Conservation (phyloP, 1,140 invertebrate species). For the Archegozetes longisetosus region DNA sequence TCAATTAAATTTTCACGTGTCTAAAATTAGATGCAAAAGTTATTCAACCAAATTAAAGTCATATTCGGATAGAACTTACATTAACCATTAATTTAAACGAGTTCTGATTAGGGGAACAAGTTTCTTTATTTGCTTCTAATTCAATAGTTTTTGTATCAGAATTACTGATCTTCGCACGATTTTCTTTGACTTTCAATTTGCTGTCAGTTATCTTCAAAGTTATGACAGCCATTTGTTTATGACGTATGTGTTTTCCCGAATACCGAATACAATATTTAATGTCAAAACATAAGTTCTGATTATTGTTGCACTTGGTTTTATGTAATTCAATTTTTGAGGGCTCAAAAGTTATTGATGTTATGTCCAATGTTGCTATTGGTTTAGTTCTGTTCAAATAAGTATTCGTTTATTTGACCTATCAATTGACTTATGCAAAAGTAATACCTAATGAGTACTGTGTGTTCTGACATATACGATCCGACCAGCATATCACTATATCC, state of each 20-base stretch:
- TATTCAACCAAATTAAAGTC: background rate
- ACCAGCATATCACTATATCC: constrained; percentile 12
- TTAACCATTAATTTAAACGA: background rate
- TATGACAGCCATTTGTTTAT: background rate
- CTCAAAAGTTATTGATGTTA: background rate
- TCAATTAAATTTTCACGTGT: background rate
- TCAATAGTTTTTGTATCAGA: background rate
- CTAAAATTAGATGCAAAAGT: background rate
- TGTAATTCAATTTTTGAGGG: background rate
- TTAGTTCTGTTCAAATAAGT: background rate
- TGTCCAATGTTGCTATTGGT: background rate
- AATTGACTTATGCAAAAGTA: background rate
- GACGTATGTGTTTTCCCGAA: background rate
- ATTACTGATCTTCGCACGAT: background rate
- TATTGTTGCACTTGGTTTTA: background rate
- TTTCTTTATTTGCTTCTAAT: background rate
- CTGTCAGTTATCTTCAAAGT: background rate
- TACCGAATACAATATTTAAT: background rate
- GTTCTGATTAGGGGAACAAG: background rate
- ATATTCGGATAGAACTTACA: background rate
- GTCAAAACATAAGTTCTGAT: background rate
- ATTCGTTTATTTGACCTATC: background rate
- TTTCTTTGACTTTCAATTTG: background rate
- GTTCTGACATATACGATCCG: constrained; percentile 14
- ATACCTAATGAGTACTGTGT: constrained; percentile 6